phyloP scores from a whole-genome alignment of 92 coral and sea anemone genomes.

The Parazoanthus darwini region DNA sequence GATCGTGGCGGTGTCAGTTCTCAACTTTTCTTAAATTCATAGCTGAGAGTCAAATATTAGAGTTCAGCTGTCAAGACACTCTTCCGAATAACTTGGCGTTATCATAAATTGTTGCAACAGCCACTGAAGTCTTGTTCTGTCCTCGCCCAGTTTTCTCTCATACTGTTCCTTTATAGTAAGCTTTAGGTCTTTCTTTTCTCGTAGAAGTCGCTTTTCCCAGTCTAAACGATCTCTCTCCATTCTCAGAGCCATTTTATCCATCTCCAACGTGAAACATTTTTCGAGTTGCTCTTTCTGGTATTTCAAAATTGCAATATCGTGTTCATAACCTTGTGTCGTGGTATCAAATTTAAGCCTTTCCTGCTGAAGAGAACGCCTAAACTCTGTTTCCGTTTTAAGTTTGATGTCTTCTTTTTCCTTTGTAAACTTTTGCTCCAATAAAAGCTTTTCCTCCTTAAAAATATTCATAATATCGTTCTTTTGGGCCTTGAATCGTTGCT shows the following conservation, averaged over 20 bases:
- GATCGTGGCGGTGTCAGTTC: background rate
- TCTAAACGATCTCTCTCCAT: conserved; percentile 91
- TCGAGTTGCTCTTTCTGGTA: conserved; percentile 97
- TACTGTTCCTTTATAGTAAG: conserved; percentile 81
- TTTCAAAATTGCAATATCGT: conserved; percentile 87
- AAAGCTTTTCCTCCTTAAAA: conserved; percentile 84
- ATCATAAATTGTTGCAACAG: conserved; percentile 70
- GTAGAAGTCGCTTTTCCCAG: conserved; percentile 80
- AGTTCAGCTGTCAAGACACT: conserved; percentile 23
- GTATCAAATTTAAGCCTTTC: conserved; percentile 91
- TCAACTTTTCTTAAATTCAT: background rate
- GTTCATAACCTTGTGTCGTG: conserved; percentile 88
- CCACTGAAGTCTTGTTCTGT: conserved; percentile 90
- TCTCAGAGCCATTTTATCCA: conserved; percentile 85
- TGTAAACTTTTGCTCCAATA: conserved; percentile 71
- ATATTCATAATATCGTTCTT: conserved; percentile 94
- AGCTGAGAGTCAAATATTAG: background rate
- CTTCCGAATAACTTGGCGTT: conserved; percentile 47
- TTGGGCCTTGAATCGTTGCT: conserved; percentile 90
- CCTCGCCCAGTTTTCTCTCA: conserved; percentile 76
- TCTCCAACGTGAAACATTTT: conserved; percentile 76
- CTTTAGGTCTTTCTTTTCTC: conserved; percentile 86
- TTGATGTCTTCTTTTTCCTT: conserved; percentile 92
- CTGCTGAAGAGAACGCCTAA: conserved; percentile 81
- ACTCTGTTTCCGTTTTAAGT: conserved; percentile 83